These are phyloP conservation scores for Ischnura elegans DNA, from an alignment of 2,888 invertebrate species.

Conservation along the genomic window DNA sequence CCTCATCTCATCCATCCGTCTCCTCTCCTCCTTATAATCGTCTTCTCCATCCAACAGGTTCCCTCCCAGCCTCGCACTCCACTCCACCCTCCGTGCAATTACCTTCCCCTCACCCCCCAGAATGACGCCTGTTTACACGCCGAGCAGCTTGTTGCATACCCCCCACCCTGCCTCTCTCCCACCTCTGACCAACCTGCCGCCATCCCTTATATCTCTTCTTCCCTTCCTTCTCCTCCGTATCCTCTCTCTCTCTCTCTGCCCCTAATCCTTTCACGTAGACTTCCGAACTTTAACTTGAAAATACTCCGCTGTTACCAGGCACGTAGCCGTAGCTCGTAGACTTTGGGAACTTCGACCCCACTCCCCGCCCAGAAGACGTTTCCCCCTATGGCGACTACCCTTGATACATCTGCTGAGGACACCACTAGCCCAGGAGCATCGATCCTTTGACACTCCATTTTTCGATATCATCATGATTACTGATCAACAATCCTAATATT, in stretches of 20 bases:
- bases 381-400: no score
- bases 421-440: no score
- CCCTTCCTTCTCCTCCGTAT: background rate
- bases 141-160: conserved; percentile 45
- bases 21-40: background rate
- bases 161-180: background rate
- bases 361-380: no score
- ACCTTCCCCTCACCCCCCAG: conserved; percentile 30
- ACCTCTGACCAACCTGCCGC: background rate
- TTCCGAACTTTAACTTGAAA: no score
- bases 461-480: no score
- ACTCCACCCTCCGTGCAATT: conserved; percentile 33
- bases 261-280: no score
- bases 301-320: no score
- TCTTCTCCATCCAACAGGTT: background rate
- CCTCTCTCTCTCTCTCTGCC: background rate
- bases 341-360: no score
- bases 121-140: conserved; percentile 51
- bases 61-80: background rate
- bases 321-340: no score
- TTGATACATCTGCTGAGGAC: no score
- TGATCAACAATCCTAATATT: no score
- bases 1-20: background rate
- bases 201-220: background rate
- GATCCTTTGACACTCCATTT: no score